phyloP scores from a whole-genome alignment of 1,140 invertebrate species.

The Teleopsis dalmanni region DNA sequence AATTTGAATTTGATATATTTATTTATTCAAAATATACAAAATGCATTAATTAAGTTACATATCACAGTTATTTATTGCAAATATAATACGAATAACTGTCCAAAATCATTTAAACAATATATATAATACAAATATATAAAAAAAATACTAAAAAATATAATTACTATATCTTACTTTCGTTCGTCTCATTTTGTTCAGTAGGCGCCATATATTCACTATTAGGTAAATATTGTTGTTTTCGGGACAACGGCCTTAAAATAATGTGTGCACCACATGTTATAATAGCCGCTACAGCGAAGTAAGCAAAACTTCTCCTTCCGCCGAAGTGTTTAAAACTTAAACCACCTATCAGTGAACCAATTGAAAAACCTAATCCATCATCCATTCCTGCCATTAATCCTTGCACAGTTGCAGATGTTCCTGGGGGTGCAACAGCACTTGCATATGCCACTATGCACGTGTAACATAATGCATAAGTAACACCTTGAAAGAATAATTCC shows the following conservation, averaged over 20 bases:
- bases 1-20: no score
- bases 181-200: constrained; percentile 16
- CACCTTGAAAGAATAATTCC: constrained; percentile 67
- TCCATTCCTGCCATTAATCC: constrained; percentile 76
- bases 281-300: constrained; percentile 49
- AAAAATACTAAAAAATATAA: not conserved
- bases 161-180: not conserved
- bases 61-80: no score
- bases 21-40: no score
- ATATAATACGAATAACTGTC: not conserved
- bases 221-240: constrained; percentile 33
- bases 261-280: constrained; percentile 50
- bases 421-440: constrained; percentile 62
- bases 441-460: constrained; percentile 71
- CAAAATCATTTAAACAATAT: not conserved
- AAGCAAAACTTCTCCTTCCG: constrained; percentile 49
- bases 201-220: constrained; percentile 29
- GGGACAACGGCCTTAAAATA: constrained; percentile 28
- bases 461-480: constrained; percentile 70
- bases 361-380: constrained; percentile 63
- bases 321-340: constrained; percentile 52
- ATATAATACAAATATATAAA: not conserved
- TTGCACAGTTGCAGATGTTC: constrained; percentile 73
- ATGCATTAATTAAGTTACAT: no score
- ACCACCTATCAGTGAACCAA: constrained; percentile 56